phyloP scores from a whole-genome alignment of 2,888 invertebrate species.

The Loripinus fragilis region DNA sequence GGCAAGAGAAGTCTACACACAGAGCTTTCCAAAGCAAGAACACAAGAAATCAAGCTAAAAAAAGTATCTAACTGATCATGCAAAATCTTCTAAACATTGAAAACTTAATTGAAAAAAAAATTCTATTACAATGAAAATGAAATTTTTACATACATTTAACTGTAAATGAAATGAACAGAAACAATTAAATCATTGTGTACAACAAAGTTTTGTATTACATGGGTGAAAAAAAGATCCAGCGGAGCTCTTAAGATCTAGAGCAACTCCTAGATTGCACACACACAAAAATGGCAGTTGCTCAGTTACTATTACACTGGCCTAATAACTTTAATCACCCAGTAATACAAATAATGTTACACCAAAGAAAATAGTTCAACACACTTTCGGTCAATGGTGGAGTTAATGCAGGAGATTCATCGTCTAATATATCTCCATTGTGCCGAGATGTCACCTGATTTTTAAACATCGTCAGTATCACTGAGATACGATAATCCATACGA shows the following conservation, averaged over 20 bases:
- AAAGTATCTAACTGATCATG: too few species aligned
- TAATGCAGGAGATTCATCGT: background rate
- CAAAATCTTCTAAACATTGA: too few species aligned
- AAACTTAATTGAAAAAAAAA: too few species aligned
- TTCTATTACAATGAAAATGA: too few species aligned
- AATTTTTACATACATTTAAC: background rate
- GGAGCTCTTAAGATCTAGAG: too few species aligned
- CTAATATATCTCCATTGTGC: background rate
- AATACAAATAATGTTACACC: background rate
- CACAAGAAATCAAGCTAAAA: too few species aligned
- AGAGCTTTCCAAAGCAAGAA: too few species aligned
- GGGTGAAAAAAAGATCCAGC: background rate
- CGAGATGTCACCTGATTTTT: conserved; percentile 63
- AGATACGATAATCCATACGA: conserved; percentile 74
- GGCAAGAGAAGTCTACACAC: too few species aligned
- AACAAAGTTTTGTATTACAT: background rate
- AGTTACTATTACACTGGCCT: too few species aligned
- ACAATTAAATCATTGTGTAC: background rate
- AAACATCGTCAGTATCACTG: conserved; percentile 74
- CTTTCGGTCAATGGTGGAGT: background rate
- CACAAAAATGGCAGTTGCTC: too few species aligned
- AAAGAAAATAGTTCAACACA: conserved; percentile 15
- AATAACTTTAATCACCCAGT: background rate
- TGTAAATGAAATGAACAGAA: background rate
- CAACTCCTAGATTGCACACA: too few species aligned